Percentiles rank a stretch among this genome's conserved stretches.
These are phyloP conservation scores for Pterocles gutturalis DNA, from an alignment of 2,113 vertebrate species.

Conservation along the genomic window DNA sequence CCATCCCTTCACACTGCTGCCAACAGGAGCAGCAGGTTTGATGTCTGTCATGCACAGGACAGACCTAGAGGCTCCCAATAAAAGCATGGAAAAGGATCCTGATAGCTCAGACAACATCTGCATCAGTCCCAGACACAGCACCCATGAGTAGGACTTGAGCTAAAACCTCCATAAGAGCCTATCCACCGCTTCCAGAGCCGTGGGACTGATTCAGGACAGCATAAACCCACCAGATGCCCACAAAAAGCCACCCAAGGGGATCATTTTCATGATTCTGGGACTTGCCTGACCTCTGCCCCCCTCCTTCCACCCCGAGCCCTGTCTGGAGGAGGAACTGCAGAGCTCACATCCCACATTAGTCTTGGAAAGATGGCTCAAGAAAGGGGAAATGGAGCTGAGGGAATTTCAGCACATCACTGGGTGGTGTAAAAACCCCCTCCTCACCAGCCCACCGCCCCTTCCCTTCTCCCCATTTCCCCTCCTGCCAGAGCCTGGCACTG, in stretches of 20 bases:
- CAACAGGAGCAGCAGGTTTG: rapidly evolving
- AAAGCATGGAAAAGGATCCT: neutral
- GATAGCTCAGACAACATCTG: neutral
- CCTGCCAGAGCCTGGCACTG: neutral
- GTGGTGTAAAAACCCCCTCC: neutral
- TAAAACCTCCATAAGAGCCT: neutral
- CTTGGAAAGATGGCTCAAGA: neutral
- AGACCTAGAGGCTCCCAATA: neutral
- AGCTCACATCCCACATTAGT: neutral
- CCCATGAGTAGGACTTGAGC: rapidly evolving
- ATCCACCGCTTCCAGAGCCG: neutral
- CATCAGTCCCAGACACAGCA: neutral
- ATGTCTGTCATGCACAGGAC: neutral
- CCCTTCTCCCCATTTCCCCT: neutral
- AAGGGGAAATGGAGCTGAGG: neutral
- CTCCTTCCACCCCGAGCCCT: neutral
- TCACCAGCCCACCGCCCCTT: neutral
- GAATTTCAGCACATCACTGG: neutral
- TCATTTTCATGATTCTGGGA: neutral
- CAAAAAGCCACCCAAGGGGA: neutral
- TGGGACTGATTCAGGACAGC: neutral
- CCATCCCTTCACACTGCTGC: rapidly evolving
- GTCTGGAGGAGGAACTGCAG: neutral
- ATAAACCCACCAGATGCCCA: neutral
- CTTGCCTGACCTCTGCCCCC: neutral